Percentiles rank a stretch among this genome's conserved stretches.
Conservation (phyloP, 2,113 vertebrate genomes). For the Orthonyx spaldingii region DNA sequence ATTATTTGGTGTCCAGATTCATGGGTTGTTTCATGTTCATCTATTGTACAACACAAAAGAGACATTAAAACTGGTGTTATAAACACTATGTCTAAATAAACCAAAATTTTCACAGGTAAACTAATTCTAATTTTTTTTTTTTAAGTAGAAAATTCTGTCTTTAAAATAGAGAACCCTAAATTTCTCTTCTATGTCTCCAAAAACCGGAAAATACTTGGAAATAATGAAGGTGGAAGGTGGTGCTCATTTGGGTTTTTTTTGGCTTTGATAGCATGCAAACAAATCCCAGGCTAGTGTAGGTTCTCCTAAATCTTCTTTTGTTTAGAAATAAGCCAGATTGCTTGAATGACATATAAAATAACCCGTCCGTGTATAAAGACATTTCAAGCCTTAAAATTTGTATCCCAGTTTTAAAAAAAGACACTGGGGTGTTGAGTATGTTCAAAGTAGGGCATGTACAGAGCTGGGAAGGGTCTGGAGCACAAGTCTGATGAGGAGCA, state of each 20-base stretch:
- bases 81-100: background rate
- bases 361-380: background rate
- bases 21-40: background rate
- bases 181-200: background rate
- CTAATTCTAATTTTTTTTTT: background rate
- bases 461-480: background rate
- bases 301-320: background rate
- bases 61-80: background rate
- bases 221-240: background rate
- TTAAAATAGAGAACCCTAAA: background rate
- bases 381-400: background rate
- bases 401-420: background rate
- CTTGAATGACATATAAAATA: background rate
- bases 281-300: background rate
- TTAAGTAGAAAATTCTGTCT: background rate
- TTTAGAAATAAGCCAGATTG: background rate
- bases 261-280: background rate
- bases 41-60: background rate
- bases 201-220: background rate
- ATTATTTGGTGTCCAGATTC: background rate
- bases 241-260: background rate
- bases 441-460: background rate
- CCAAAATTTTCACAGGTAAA: background rate
- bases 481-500: accelerated
- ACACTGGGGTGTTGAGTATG: accelerated